Percentiles rank a stretch among this genome's conserved stretches.
Conservation (phyloP, 1,140 invertebrate genomes). For the Zaprionus kolodkinae region DNA sequence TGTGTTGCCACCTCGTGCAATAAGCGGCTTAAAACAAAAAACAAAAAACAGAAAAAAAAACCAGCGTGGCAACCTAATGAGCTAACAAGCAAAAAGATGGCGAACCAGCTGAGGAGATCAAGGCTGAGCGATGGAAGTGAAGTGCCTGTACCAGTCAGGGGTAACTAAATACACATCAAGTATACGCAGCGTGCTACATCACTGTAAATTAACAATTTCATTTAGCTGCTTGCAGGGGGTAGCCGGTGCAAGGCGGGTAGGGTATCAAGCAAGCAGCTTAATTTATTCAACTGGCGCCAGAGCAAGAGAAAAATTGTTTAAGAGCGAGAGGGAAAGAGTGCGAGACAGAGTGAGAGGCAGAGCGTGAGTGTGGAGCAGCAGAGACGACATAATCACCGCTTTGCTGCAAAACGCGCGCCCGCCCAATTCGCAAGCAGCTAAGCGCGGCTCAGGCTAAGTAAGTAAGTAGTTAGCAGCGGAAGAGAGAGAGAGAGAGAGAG, state of each 20-base stretch:
- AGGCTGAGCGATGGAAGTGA: constrained; percentile 35
- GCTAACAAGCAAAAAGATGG: constrained; percentile 37
- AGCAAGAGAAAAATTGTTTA: constrained; percentile 51
- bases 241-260: background rate
- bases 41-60: constrained; percentile 11
- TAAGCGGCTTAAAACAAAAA: constrained; percentile 64
- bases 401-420: constrained; percentile 38
- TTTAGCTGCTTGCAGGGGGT: constrained; percentile 52
- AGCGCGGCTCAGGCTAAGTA: constrained; percentile 59
- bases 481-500: background rate
- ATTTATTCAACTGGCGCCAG: constrained; percentile 64
- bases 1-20: constrained; percentile 48
- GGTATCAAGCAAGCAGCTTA: constrained; percentile 52
- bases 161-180: constrained; percentile 68
- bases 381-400: constrained; percentile 75
- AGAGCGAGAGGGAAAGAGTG: constrained; percentile 36
- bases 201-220: constrained; percentile 75
- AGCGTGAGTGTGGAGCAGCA: constrained; percentile 3
- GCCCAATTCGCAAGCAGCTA: constrained; percentile 67
- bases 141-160: constrained; percentile 25
- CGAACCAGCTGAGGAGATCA: constrained; percentile 23
- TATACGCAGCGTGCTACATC: constrained; percentile 65
- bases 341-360: background rate
- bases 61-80: constrained; percentile 49
- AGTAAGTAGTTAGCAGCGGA: constrained; percentile 31